These are phyloP conservation scores for Heloderma charlesbogerti DNA, from an alignment of 2,113 vertebrate species.

Conservation along the genomic window DNA sequence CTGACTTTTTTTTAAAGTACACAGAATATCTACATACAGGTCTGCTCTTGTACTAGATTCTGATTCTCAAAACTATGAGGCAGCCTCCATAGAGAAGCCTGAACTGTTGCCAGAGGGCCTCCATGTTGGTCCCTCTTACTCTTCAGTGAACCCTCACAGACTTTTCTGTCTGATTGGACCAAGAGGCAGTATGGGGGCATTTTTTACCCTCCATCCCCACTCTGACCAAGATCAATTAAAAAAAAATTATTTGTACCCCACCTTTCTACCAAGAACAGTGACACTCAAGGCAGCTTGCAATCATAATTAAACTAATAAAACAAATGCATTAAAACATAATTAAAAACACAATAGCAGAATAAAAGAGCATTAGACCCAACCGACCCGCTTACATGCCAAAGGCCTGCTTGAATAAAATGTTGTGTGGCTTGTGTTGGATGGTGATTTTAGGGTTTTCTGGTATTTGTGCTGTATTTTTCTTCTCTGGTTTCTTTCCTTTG, in stretches of 20 bases:
- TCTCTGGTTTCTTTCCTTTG: not conserved
- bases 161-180: not conserved
- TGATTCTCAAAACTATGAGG: not conserved
- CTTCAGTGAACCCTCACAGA: not conserved
- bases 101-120: not conserved
- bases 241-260: not conserved
- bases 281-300: too few species aligned
- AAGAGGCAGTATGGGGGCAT: not conserved
- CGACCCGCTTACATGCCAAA: too few species aligned
- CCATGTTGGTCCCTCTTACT: not conserved
- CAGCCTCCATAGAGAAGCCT: not conserved
- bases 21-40: not conserved
- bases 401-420: too few species aligned
- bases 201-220: too few species aligned
- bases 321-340: too few species aligned
- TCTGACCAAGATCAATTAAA: not conserved
- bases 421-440: not conserved
- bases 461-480: not conserved
- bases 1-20: too few species aligned
- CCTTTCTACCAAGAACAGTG: too few species aligned
- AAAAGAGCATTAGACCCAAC: too few species aligned
- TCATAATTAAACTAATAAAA: too few species aligned
- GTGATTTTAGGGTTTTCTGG: not conserved
- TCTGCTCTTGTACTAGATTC: not conserved
- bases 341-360: too few species aligned